Conservation (phyloP, 2,888 invertebrate species). For the Lathronympha strigana region DNA sequence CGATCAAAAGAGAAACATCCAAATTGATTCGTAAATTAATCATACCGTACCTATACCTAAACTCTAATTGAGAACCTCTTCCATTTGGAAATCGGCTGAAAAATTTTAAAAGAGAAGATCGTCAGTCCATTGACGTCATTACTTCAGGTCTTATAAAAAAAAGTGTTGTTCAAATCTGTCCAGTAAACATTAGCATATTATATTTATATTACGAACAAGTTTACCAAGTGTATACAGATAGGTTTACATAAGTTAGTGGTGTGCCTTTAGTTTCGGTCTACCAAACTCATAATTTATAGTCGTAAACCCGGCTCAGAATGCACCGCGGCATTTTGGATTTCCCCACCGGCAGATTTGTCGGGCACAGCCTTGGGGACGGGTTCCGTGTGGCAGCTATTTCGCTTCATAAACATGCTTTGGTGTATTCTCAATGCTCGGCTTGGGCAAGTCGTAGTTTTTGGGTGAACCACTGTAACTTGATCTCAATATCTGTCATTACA, state of each 20-base stretch:
- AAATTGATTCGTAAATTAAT: no score
- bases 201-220: background rate
- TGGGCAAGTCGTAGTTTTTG: background rate
- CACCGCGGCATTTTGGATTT: constrained; percentile 7
- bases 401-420: constrained; percentile 1
- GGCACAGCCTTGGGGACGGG: constrained; percentile 8
- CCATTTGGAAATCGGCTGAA: background rate
- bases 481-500: no score
- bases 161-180: background rate
- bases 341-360: constrained; percentile 6
- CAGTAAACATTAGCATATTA: background rate
- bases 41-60: no score
- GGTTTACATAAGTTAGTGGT: background rate
- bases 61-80: no score
- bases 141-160: background rate
- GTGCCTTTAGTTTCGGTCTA: constrained; percentile 9
- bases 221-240: background rate
- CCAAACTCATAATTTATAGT: constrained; percentile 12
- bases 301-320: constrained; percentile 8
- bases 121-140: background rate
- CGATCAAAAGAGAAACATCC: no score
- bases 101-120: background rate
- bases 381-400: constrained; percentile 9
- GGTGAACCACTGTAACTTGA: background rate
- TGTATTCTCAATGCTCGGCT: background rate